phyloP scores from a whole-genome alignment of 2,113 vertebrate genomes.

The Pachypanchax playfairii region DNA sequence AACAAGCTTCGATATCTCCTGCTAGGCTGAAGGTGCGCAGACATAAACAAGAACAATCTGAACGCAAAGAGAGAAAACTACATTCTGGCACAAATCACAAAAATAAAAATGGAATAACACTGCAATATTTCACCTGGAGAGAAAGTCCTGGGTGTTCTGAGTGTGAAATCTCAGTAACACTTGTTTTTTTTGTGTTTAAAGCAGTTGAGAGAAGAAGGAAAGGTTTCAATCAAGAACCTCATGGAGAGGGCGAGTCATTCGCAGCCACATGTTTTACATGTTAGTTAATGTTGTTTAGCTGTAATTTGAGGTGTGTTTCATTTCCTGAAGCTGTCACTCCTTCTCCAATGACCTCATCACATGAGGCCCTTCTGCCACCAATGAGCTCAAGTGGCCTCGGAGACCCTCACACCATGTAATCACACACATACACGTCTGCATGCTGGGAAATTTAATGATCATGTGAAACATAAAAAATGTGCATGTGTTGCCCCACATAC shows the following conservation, averaged over 20 bases:
- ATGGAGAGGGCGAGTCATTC: conserved; percentile 12
- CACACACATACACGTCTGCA: conserved; percentile 43
- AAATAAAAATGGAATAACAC: background rate
- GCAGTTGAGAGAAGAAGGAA: conserved; percentile 3
- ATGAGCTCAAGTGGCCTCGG: conserved; percentile 50
- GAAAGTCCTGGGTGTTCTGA: conserved; percentile 37
- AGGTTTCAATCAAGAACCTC: conserved; percentile 48
- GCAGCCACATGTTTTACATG: conserved; percentile 59
- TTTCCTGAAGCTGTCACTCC: conserved; percentile 75
- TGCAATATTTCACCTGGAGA: background rate
- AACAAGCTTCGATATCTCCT: conserved; percentile 33
- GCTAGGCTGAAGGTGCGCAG: conserved; percentile 10
- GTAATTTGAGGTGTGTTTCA: conserved; percentile 78
- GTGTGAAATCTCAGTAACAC: conserved; percentile 43
- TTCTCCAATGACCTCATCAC: conserved; percentile 63
- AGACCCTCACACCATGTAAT: conserved; percentile 52
- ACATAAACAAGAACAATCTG: background rate
- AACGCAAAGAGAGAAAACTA: conserved; percentile 9
- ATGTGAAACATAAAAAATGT: conserved; percentile 54
- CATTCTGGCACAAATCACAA: conserved; percentile 10
- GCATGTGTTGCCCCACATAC: conserved; percentile 13
- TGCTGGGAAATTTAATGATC: conserved; percentile 56
- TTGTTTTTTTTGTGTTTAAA: conserved; percentile 53
- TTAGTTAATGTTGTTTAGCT: conserved; percentile 60
- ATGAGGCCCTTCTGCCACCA: conserved; percentile 41